Evolutionary conservation across 2,113 vertebrate species (phyloP), one percentile per base, ranked within the genome.

Genomic region (Hyla sarda): DNA sequence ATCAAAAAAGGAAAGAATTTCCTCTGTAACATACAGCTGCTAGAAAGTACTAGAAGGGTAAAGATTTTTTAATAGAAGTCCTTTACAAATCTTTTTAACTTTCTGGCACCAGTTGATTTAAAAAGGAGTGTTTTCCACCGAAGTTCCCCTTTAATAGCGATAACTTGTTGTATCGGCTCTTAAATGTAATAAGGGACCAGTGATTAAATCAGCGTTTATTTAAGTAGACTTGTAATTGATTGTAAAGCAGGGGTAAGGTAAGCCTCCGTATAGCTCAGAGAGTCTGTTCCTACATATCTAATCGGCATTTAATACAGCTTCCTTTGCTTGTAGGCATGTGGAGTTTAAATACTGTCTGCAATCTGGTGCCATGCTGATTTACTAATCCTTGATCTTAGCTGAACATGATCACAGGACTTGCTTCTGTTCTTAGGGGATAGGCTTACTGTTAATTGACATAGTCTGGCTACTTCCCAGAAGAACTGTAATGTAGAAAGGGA

Each of bases 371-470:
- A 91, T 90, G 92, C 93, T 90, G 91, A 94, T 91, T 90, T 93
- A 92, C 91, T 92, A 92, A 94, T 94, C 94, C 93, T 93, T 93
- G 92, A 94, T 92, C 92, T 94, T 94, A 93, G 92, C 91, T 87
- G 94, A 96, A 96, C 91, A 92, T 91, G 96, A 97, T 97, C 95
- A 93, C 89, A 90, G 90, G 90, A 91, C 91, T 91, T 93, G 94
- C 94, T 91, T 90, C 91, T 93, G 92, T 88, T 93, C 92, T 89
- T 90, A 90, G 90, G 90, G 96, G 94, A 95, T 96, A 96, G 94
- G 90, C 88, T 96, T 96, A 93, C 95, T 86, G 91, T 93, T 96
- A 95, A 96, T 95, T 96, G 94, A 95, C 94, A 90, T 93, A 88
- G 85, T 90, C 89, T 96, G 95, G 96, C 93, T 0, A 79, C 88